These are phyloP conservation scores for Endomychus coccineus DNA, from an alignment of 2,888 invertebrate genomes.

Conservation along the genomic window DNA sequence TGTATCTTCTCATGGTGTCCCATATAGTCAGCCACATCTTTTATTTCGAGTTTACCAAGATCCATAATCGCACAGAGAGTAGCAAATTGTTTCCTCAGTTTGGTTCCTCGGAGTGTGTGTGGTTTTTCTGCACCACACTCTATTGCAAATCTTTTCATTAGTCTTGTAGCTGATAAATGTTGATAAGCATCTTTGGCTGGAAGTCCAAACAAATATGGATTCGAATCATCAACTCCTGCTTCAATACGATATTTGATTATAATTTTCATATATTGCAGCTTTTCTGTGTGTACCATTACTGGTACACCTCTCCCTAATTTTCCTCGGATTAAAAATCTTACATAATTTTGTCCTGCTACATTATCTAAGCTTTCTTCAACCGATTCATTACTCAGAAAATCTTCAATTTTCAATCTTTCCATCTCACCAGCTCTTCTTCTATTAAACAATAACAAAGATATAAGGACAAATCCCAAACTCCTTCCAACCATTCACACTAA, in stretches of 20 bases:
- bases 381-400: not conserved
- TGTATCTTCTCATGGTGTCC: no score
- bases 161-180: constrained; percentile 3
- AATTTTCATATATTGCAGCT: not conserved
- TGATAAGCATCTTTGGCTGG: not conserved
- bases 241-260: not conserved
- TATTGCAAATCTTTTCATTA: not conserved
- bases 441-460: constrained; percentile 3
- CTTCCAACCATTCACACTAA: no score
- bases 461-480: no score
- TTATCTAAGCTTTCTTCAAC: constrained; percentile 1
- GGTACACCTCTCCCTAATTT: constrained; percentile 2
- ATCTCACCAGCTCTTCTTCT: constrained; percentile 1
- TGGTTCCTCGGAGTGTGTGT: constrained; percentile 1
- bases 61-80: constrained; percentile 3
- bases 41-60: not conserved
- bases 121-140: constrained; percentile 4
- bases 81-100: constrained; percentile 3
- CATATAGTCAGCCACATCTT: no score
- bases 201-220: constrained; percentile 3
- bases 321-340: constrained; percentile 3
- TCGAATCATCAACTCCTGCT: not conserved
- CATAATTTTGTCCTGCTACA: constrained; percentile 2
- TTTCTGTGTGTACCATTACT: not conserved
- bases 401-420: constrained; percentile 4